A percentile compares a stretch with the other conserved stretches of the same genome.
Evolutionary conservation across 1,140 invertebrate species (phyloP).

Genomic region (Aphelenchoides avenae): DNA sequence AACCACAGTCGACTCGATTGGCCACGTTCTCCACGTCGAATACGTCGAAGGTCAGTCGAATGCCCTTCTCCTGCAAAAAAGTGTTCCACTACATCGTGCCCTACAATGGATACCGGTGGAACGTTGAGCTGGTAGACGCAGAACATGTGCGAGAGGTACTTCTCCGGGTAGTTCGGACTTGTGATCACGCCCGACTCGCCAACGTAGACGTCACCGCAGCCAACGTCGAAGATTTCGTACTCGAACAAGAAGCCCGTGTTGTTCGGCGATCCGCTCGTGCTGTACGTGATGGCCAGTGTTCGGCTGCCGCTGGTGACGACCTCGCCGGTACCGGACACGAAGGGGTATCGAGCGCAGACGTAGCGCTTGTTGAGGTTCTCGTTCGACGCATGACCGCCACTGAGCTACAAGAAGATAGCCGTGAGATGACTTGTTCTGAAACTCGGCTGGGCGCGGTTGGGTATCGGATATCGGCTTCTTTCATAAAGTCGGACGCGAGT

Average conservation of each 20-base stretch:
- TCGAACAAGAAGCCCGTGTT: slow-evolving; percentile 47
- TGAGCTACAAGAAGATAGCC: slow-evolving; percentile 53
- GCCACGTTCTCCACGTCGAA: slow-evolving; percentile 52
- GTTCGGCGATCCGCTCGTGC: slow-evolving; percentile 39
- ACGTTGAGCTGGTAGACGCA: slow-evolving; percentile 59
- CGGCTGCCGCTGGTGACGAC: slow-evolving; percentile 36
- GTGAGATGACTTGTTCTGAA: too few relatives aligned
- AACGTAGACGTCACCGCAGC: slow-evolving; percentile 50
- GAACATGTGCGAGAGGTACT: slow-evolving; percentile 50
- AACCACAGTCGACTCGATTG: slow-evolving; percentile 39
- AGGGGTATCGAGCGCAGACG: slow-evolving; percentile 50
- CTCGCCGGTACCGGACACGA: slow-evolving; percentile 47
- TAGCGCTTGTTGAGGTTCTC: slow-evolving; percentile 50
- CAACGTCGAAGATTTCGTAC: slow-evolving; percentile 50
- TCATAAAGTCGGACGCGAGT: too few relatives aligned
- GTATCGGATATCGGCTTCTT: too few relatives aligned
- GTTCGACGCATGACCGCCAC: slow-evolving; percentile 46
- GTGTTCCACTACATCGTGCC: background rate
- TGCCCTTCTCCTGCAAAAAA: slow-evolving; percentile 42
- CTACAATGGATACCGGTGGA: too few relatives aligned
- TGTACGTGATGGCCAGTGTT: slow-evolving; percentile 46
- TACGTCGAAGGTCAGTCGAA: slow-evolving; percentile 50
- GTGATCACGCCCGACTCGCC: slow-evolving; percentile 26
- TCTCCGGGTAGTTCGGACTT: slow-evolving; percentile 51
- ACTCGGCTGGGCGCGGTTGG: too few relatives aligned